phyloP scores from a whole-genome alignment of 1,140 invertebrate species.

The Trichogramma pretiosum region DNA sequence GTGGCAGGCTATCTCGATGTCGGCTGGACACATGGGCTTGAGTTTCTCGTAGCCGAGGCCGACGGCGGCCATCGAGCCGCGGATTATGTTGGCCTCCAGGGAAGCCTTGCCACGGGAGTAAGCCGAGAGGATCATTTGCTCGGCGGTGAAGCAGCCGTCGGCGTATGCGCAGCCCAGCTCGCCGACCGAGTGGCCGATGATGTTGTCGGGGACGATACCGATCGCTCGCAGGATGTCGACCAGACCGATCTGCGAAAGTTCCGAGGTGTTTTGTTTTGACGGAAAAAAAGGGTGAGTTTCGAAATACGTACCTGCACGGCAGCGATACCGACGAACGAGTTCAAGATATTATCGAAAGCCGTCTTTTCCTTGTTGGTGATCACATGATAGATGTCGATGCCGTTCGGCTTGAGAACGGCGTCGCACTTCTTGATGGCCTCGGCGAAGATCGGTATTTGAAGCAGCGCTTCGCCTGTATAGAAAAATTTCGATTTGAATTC shows the following conservation, averaged over 20 bases:
- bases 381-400: slow-evolving; percentile 72
- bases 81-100: slow-evolving; percentile 62
- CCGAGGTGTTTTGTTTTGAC: slow-evolving; percentile 45
- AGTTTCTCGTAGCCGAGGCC: slow-evolving; percentile 54
- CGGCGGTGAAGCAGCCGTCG: slow-evolving; percentile 66
- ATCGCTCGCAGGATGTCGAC: slow-evolving; percentile 57
- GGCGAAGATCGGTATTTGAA: slow-evolving; percentile 55
- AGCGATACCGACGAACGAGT: slow-evolving; percentile 84
- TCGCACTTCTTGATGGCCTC: slow-evolving; percentile 60
- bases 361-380: slow-evolving; percentile 64
- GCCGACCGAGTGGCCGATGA: slow-evolving; percentile 69
- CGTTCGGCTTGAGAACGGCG: slow-evolving; percentile 59
- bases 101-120: slow-evolving; percentile 79
- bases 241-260: slow-evolving; percentile 68
- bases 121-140: slow-evolving; percentile 66
- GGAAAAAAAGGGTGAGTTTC: background rate
- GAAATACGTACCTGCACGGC: slow-evolving; percentile 55
- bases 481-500: background rate
- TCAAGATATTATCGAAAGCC: slow-evolving; percentile 69
- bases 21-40: slow-evolving; percentile 39
- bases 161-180: slow-evolving; percentile 73
- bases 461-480: slow-evolving; percentile 41
- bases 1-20: slow-evolving; percentile 61
- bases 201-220: slow-evolving; percentile 57
- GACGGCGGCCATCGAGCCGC: slow-evolving; percentile 78